Conservation (phyloP, 2,113 vertebrate species). For the Taxidea taxus region DNA sequence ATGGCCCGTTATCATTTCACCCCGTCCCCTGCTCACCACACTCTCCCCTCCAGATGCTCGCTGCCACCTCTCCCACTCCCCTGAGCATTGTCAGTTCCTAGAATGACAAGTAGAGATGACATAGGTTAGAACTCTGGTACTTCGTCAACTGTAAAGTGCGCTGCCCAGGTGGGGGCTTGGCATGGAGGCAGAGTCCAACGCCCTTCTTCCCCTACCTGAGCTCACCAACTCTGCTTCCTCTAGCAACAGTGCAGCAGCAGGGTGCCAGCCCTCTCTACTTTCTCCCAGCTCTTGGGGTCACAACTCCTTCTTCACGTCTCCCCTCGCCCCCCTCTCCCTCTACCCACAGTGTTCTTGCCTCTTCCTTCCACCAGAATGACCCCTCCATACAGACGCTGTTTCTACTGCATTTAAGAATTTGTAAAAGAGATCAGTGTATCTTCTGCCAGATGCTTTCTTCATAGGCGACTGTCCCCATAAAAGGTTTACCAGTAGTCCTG, state of each 20-base stretch:
- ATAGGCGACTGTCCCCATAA: neutral
- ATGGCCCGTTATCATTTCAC: rapidly evolving
- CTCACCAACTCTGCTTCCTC: neutral
- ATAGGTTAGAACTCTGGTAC: neutral
- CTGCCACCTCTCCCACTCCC: neutral
- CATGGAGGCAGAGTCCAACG: neutral
- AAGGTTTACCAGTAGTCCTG: neutral
- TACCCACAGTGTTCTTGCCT: neutral
- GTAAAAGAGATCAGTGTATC: neutral
- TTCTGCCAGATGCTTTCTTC: neutral
- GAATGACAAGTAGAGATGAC: neutral
- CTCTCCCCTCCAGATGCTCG: rapidly evolving
- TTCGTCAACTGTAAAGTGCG: neutral
- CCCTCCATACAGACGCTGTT: neutral
- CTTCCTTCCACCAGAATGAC: neutral
- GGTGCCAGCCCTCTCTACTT: neutral
- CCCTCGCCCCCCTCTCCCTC: neutral
- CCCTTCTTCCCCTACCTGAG: rapidly evolving
- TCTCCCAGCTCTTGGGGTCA: neutral
- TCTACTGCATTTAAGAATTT: neutral
- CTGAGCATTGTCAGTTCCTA: neutral
- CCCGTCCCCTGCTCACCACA: neutral
- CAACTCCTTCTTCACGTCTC: too few species aligned
- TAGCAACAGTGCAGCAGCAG: rapidly evolving
- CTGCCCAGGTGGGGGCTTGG: rapidly evolving